Conservation (phyloP, 2,797 vertebrate species). For the Buphagus erythrorhynchus region DNA sequence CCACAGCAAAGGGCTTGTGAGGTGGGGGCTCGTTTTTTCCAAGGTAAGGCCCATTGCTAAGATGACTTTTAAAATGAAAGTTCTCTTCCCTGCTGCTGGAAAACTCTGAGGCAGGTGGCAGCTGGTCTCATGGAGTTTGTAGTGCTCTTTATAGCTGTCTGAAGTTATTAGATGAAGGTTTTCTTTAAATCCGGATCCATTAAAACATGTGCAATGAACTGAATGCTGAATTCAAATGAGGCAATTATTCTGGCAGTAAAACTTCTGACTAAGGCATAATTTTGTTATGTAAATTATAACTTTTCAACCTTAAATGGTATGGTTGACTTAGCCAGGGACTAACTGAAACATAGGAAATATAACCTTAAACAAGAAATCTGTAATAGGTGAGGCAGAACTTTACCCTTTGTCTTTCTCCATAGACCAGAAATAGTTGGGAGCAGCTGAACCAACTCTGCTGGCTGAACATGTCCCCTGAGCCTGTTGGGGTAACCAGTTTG, state of each 20-base stretch:
- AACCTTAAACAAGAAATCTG: constrained; percentile 21
- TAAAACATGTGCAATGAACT: background rate
- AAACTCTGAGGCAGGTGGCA: background rate
- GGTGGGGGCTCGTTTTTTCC: background rate
- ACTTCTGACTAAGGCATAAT: constrained; percentile 60
- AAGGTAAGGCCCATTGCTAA: background rate
- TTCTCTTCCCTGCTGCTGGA: background rate
- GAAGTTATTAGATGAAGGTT: background rate
- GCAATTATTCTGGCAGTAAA: constrained; percentile 53
- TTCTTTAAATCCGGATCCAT: constrained; percentile 1
- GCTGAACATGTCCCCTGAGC: constrained; percentile 31
- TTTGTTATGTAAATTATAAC: constrained; percentile 55
- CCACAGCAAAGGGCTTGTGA: background rate
- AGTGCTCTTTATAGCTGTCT: background rate
- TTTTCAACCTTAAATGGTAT: constrained; percentile 50
- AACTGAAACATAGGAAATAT: constrained; percentile 7
- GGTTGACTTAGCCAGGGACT: constrained; percentile 4
- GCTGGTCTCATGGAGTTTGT: background rate
- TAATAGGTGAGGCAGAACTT: constrained; percentile 34
- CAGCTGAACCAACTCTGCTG: constrained; percentile 53
- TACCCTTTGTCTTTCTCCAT: constrained; percentile 48
- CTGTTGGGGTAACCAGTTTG: constrained; percentile 28
- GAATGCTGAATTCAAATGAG: constrained; percentile 46
- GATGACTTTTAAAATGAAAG: background rate
- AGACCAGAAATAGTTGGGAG: constrained; percentile 46